Evolutionary conservation across 2,113 vertebrate genomes (phyloP), one percentile per base, ranked within the genome.

Genomic region (Gallinago paraguaiae): DNA sequence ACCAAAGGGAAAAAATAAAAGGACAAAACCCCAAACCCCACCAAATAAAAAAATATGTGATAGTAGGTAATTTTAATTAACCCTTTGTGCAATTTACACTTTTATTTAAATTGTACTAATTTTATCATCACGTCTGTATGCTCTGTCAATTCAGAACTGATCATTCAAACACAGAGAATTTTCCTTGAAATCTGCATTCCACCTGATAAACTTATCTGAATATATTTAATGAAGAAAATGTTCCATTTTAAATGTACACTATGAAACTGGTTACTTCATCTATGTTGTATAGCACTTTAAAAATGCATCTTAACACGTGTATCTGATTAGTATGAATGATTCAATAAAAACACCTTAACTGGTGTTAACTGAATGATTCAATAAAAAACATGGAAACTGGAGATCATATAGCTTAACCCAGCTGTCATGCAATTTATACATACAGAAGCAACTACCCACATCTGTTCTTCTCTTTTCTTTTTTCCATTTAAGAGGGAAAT

Each of bases 401-500:
- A 93, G 77, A 96, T 93, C 79, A 93, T 92, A 75, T 61, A 91
- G 65, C 54, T 82, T 97, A 95, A 95, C 90, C 84, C 86, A 96
- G 85, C 86, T 96, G 93, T 90, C 95, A 96, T 57, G 65, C 60
- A 95, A 94, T 96, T 94, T 96, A 91, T 94, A 97, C 96, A 96
- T 91, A 96, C 91, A 95, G 94, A 96, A 93, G 85, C 92, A 92
- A 79, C 88, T 90, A 74, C 54, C 61, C 87, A 93, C 95, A 97
- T 96, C 95, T 95, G 96, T 92, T 96, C 92, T 88, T 41, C 86
- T 93, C 85, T 94, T 97, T 97, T 95, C 93, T 92, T 93, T 95
- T 97, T 97, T 96, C 71, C 14, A 96, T 97, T 97, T 96, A 96
- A 95, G 96, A 94, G 64, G 80, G 95, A 95, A 97, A 97, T 97